Percentiles rank a stretch among this genome's conserved stretches.
Conservation (phyloP, 1,140 invertebrate genomes). For the Tribolium madens region DNA sequence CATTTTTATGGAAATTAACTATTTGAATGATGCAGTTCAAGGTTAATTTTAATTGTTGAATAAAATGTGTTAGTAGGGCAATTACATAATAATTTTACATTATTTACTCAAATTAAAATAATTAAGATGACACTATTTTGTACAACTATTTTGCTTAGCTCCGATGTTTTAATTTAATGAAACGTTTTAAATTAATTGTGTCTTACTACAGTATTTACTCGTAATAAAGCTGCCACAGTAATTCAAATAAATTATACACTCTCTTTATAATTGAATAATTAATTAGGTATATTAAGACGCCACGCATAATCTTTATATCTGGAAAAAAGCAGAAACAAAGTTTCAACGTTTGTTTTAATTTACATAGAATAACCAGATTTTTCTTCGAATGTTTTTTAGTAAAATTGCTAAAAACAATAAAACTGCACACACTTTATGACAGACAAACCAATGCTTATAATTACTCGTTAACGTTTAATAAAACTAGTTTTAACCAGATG, state of each 20-base stretch:
- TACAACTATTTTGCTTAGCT: too few species aligned
- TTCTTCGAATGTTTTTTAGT: background rate
- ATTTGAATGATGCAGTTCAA: slow-evolving; percentile 20
- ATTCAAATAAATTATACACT: background rate
- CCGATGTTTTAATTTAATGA: background rate
- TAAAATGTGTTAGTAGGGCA: slow-evolving; percentile 23
- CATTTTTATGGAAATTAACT: slow-evolving; percentile 32
- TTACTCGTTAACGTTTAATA: background rate
- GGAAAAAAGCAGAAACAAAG: background rate
- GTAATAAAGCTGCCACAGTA: background rate
- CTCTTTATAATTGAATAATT: slow-evolving; percentile 21
- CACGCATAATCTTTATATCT: background rate
- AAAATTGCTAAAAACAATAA: background rate
- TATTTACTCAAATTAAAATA: slow-evolving; percentile 4
- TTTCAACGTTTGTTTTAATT: background rate
- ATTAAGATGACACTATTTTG: background rate
- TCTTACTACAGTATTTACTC: background rate
- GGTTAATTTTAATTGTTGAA: slow-evolving; percentile 25
- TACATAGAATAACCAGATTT: background rate
- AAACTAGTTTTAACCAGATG: background rate
- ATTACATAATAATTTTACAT: slow-evolving; percentile 17
- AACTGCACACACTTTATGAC: too few species aligned
- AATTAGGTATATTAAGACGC: background rate
- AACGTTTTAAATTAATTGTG: background rate
- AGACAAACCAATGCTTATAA: slow-evolving; percentile 8